phyloP scores from a whole-genome alignment of 2,888 invertebrate genomes.

The Agonum fuliginosum region DNA sequence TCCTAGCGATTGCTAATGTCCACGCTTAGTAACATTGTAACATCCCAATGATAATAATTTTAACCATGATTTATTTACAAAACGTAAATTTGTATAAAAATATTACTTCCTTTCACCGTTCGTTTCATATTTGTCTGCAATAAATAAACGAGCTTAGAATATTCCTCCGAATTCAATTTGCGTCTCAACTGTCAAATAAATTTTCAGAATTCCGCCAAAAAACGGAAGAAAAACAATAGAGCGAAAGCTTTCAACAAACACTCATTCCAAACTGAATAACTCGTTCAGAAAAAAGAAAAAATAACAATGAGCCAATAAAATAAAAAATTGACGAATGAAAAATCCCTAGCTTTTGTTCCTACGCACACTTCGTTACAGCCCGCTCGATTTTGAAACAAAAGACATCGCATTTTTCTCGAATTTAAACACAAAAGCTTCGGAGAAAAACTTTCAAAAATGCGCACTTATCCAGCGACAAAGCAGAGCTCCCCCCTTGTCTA shows the following conservation, averaged over 20 bases:
- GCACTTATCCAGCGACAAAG: conserved; percentile 15
- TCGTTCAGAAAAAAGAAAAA: conserved; percentile 8
- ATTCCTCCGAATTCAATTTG: not conserved
- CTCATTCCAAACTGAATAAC: conserved; percentile 14
- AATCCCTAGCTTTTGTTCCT: conserved; percentile 22
- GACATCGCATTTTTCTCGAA: conserved; percentile 7
- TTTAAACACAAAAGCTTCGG: conserved; percentile 6
- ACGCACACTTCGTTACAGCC: conserved; percentile 16
- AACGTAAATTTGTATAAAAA: too few relatives aligned
- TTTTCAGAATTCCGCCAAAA: conserved; percentile 2
- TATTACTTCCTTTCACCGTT: not conserved
- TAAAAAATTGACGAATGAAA: conserved; percentile 38
- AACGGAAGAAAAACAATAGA: conserved; percentile 18
- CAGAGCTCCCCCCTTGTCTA: not conserved
- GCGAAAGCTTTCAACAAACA: conserved; percentile 20
- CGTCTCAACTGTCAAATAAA: not conserved
- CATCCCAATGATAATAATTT: too few relatives aligned
- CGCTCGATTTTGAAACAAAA: conserved; percentile 36
- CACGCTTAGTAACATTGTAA: too few relatives aligned
- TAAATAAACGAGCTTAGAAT: not conserved
- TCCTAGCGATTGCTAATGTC: too few relatives aligned
- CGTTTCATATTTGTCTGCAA: not conserved
- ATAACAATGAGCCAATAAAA: conserved; percentile 42
- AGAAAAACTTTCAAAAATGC: conserved; percentile 25
- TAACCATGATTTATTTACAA: too few relatives aligned